phyloP scores from a whole-genome alignment of 2,113 vertebrate species.

The Suncus etruscus region DNA sequence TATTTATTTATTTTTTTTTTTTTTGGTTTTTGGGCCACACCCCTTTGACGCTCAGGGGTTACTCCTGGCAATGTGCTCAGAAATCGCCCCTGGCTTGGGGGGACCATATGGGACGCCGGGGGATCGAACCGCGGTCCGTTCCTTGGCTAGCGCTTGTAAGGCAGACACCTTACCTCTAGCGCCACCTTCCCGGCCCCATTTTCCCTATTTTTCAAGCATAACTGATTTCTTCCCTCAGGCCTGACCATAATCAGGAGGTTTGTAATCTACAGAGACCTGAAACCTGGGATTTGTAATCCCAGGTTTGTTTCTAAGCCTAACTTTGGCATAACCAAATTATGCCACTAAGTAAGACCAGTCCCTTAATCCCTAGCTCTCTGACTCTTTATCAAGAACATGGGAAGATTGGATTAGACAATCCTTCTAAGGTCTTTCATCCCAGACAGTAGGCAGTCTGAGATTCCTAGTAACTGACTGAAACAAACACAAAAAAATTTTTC shows the following conservation, averaged over 20 bases:
- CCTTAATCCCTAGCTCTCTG: neutral
- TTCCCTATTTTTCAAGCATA: neutral
- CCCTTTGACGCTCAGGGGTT: too few relatives aligned
- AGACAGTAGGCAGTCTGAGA: neutral
- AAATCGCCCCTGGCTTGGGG: too few relatives aligned
- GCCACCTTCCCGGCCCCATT: too few relatives aligned
- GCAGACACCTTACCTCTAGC: too few relatives aligned
- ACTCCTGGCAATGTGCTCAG: too few relatives aligned
- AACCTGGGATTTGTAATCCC: neutral
- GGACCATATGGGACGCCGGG: too few relatives aligned
- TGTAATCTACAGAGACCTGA: neutral
- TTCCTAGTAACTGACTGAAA: conserved; percentile 39
- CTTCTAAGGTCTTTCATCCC: neutral
- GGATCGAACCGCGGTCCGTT: too few relatives aligned
- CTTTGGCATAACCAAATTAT: neutral
- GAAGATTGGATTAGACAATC: neutral
- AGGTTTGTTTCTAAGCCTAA: neutral
- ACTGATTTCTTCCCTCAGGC: neutral
- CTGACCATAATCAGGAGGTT: neutral
- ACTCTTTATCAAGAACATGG: neutral
- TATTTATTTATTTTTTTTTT: too few relatives aligned
- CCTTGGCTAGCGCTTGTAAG: too few relatives aligned
- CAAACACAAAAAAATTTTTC: conserved; percentile 29
- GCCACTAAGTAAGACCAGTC: neutral
- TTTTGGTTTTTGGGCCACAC: too few relatives aligned